Percentiles rank a stretch among this genome's conserved stretches.
Conservation (phyloP, 2,113 vertebrate genomes). For the Anhinga anhinga region DNA sequence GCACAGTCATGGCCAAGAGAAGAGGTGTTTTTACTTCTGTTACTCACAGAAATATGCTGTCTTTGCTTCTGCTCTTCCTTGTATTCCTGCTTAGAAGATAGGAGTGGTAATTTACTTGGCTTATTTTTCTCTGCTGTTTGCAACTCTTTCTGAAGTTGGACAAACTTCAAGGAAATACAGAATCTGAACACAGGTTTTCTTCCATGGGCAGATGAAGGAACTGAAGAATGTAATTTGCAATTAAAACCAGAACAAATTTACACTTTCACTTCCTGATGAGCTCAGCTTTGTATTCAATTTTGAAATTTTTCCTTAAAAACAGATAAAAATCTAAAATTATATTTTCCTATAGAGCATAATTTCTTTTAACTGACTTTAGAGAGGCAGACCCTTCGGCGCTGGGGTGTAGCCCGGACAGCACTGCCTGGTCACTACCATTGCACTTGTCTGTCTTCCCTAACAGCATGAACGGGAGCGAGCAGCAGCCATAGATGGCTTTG, state of each 20-base stretch:
- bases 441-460: neutral
- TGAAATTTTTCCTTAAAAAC: neutral
- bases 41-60: neutral
- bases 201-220: neutral
- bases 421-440: neutral
- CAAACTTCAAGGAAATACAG: neutral
- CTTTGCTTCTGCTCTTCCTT: neutral
- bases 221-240: neutral
- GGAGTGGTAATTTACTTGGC: neutral
- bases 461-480: rapidly evolving
- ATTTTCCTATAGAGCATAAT: neutral
- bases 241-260: neutral
- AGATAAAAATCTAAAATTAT: neutral
- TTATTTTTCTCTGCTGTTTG: neutral
- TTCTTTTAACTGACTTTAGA: neutral
- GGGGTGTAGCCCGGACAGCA: neutral
- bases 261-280: neutral
- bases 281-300: neutral
- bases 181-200: neutral
- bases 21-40: neutral
- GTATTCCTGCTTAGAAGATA: neutral
- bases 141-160: neutral
- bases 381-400: neutral
- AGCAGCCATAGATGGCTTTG: neutral
- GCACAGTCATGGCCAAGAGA: neutral